Percentiles rank a stretch among this genome's conserved stretches.
Evolutionary conservation across 2,797 vertebrate species (phyloP).

Genomic region (Toxotes lorentzi): DNA sequence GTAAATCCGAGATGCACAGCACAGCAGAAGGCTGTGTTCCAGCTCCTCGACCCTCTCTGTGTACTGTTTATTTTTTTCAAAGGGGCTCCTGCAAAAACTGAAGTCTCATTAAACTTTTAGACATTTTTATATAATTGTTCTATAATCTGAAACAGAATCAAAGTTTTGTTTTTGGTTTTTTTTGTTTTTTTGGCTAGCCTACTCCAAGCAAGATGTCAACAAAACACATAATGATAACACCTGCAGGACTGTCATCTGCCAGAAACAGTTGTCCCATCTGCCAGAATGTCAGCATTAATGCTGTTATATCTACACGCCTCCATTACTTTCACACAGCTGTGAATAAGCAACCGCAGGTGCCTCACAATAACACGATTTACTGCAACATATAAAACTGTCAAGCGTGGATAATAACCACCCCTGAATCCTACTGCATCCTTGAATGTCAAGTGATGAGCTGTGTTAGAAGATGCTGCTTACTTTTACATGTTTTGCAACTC

Average conservation of each 20-base stretch:
- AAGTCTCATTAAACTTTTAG: neutral
- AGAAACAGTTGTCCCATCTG: conserved; percentile 45
- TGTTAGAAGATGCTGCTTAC: neutral
- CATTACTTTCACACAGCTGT: conserved; percentile 42
- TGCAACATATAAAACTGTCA: conserved; percentile 65
- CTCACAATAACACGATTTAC: conserved; percentile 63
- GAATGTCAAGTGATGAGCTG: conserved; percentile 4
- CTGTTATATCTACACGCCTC: conserved; percentile 31
- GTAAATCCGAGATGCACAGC: conserved; percentile 56
- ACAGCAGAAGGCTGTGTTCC: conserved; percentile 43
- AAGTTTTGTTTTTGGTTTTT: neutral
- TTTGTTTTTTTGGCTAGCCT: neutral
- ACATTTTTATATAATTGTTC: neutral
- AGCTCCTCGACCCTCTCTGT: conserved; percentile 12
- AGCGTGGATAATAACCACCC: conserved; percentile 42
- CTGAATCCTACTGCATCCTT: conserved; percentile 25
- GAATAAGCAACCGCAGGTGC: conserved; percentile 57
- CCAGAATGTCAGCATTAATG: conserved; percentile 48
- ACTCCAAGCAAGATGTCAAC: conserved; percentile 12
- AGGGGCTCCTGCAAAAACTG: neutral
- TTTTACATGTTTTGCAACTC: neutral
- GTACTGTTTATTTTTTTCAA: neutral
- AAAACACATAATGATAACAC: conserved; percentile 39
- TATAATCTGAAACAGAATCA: neutral
- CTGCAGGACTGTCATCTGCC: conserved; percentile 44